These are phyloP conservation scores for Parazoanthus swiftii DNA, from an alignment of 92 coral and sea anemone species.

Conservation along the genomic window DNA sequence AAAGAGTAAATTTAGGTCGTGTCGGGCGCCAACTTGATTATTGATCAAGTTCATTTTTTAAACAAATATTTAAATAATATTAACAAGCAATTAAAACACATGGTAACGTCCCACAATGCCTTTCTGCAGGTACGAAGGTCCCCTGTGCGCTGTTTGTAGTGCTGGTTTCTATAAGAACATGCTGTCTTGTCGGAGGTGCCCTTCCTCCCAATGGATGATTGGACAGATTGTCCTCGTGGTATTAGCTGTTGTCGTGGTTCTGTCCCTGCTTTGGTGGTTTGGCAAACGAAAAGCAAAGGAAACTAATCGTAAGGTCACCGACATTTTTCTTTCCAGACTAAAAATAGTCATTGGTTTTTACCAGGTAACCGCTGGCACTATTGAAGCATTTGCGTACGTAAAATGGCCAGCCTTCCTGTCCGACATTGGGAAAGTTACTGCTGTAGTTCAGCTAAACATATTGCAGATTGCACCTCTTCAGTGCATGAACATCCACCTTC, in stretches of 20 bases:
- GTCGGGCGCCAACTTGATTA: no score
- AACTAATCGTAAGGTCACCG: constrained; percentile 1
- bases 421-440: background rate
- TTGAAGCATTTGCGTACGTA: constrained; percentile 31
- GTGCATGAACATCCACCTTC: constrained; percentile 11
- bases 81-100: background rate
- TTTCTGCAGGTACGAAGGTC: constrained; percentile 1
- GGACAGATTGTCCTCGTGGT: constrained; percentile 9
- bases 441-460: constrained; percentile 20
- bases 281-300: background rate
- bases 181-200: constrained; percentile 22
- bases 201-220: constrained; percentile 6
- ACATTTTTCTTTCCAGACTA: constrained; percentile 25
- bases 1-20: no score
- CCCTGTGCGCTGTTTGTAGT: constrained; percentile 35
- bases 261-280: background rate
- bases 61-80: background rate
- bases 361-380: constrained; percentile 34
- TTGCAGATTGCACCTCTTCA: constrained; percentile 30
- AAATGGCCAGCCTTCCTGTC: constrained; percentile 26
- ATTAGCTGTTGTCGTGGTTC: background rate
- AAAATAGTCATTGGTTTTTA: constrained; percentile 38
- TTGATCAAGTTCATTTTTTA: background rate
- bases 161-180: constrained; percentile 19
- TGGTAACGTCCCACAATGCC: background rate